phyloP scores from a whole-genome alignment of 2,888 invertebrate species.

The Tetanocera ferruginea region DNA sequence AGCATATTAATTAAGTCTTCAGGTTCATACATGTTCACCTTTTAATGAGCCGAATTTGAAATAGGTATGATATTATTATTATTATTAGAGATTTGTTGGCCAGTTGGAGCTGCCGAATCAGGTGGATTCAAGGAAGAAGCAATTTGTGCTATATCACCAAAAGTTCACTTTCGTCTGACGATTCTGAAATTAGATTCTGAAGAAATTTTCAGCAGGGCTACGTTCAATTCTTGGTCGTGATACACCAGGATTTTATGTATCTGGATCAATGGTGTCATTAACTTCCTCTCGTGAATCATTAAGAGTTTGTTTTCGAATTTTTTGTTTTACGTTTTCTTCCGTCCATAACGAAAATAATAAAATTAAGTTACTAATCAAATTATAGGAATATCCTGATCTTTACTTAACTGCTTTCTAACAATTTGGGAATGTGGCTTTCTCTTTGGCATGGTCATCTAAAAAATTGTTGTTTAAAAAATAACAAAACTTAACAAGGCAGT shows the following conservation, averaged over 20 bases:
- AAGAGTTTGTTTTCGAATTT: no score
- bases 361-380: no score
- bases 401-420: background rate
- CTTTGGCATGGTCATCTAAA: background rate
- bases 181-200: background rate
- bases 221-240: background rate
- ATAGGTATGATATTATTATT: background rate
- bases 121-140: no score
- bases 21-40: background rate
- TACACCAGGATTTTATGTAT: no score
- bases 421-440: conserved; percentile 7
- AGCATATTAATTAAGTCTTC: background rate
- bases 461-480: background rate
- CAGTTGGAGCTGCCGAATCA: no score
- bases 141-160: background rate
- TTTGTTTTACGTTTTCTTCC: no score
- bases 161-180: background rate
- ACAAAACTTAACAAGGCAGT: background rate
- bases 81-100: background rate
- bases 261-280: no score
- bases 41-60: background rate
- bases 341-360: no score
- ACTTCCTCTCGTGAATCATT: no score
- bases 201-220: background rate
- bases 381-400: background rate